Evolutionary conservation across 2,113 vertebrate genomes (phyloP).

Genomic region (Mustelus asterias): DNA sequence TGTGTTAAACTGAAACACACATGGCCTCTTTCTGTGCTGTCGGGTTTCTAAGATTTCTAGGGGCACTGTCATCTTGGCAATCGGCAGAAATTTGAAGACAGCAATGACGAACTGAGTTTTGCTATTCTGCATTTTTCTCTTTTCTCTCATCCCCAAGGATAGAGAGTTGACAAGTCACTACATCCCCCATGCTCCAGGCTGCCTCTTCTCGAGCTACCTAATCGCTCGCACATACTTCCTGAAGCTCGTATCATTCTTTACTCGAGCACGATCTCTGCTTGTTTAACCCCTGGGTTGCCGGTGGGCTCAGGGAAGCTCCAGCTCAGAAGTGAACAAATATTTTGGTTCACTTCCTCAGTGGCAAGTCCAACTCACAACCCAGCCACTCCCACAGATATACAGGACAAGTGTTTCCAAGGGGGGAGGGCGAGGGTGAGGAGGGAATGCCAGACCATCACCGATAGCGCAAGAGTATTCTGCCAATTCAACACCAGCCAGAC

Average conservation of each 20-base stretch:
- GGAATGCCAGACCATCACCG: too few species aligned
- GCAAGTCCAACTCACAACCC: too few species aligned
- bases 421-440: neutral
- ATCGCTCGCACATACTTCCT: neutral
- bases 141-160: neutral
- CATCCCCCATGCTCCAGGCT: neutral
- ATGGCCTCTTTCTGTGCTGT: too few species aligned
- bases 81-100: neutral
- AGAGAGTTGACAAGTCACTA: neutral
- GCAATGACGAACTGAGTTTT: neutral
- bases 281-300: neutral
- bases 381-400: neutral
- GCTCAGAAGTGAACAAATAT: neutral
- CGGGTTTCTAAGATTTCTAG: too few species aligned
- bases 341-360: neutral
- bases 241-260: neutral
- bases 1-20: neutral
- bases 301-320: neutral
- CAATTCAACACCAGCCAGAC: too few species aligned
- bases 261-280: neutral
- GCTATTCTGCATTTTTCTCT: neutral
- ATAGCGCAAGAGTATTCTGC: too few species aligned
- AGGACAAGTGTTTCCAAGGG: too few species aligned
- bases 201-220: neutral
- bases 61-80: neutral